A percentile compares a stretch with the other conserved stretches of the same genome.
phyloP scores from a whole-genome alignment of 2,113 vertebrate genomes.

The Burhinus oedicnemus region DNA sequence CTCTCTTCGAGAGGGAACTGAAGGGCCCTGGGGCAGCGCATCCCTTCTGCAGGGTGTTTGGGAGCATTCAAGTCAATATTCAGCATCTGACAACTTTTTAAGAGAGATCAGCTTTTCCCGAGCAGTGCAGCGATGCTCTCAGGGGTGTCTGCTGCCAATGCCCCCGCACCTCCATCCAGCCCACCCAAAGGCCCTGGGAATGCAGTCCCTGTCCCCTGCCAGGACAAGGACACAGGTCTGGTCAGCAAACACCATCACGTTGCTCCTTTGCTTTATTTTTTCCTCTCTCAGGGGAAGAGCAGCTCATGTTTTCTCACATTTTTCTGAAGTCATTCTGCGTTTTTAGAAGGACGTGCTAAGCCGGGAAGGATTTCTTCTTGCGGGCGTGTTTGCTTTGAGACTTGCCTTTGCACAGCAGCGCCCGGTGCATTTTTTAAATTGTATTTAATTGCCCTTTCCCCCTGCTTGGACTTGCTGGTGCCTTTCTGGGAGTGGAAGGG shows the following conservation, averaged over 20 bases:
- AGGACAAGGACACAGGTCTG: neutral
- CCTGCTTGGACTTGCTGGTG: neutral
- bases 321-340: slow-evolving; percentile 4
- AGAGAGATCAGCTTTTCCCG: neutral
- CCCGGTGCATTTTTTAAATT: neutral
- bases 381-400: neutral
- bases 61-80: neutral
- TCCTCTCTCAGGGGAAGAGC: neutral
- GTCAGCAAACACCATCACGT: neutral
- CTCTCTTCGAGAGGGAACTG: neutral
- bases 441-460: neutral
- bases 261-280: neutral
- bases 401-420: neutral
- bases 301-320: slow-evolving; percentile 30
- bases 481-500: neutral
- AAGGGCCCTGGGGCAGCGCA: neutral
- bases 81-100: accelerated
- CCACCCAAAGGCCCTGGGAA: neutral
- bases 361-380: neutral
- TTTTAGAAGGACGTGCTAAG: neutral
- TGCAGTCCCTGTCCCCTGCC: neutral
- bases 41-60: neutral
- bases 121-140: neutral
- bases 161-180: neutral
- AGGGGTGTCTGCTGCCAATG: neutral